Evolutionary conservation across 2,113 vertebrate species (phyloP), one percentile per base, ranked within the genome.

Genomic region (Porphyrio hochstetteri): DNA sequence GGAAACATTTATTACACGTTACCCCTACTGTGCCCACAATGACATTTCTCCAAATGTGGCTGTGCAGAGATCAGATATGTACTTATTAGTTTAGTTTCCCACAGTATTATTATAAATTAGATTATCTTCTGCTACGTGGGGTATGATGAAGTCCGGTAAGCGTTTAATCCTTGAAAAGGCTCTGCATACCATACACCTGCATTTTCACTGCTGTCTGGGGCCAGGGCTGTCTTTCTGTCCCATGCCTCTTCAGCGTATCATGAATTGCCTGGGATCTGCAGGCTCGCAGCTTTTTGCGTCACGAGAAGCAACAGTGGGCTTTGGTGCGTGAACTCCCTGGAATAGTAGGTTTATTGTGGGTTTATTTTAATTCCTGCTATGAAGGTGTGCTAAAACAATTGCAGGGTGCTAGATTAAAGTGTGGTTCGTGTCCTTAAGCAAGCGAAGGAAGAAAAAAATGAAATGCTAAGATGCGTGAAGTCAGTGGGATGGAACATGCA

Each of bases 1-100:
- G 87, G 85, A 83, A 97, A 92, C 88, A 78, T 96, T 92, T 95
- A 94, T 93, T 95, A 88, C 63, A 92, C 3, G 7, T 93, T 91
- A 61, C 87, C 97, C 78, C 77, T 95, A 46, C 92, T 93, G 97
- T 97, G 93, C 68, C 78, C 57, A 86, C 86, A 85, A 65, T 75
- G 95, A 96, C 93, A 88, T 83, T 93, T 93, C 86, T 94, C 72
- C 64, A 92, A 95, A 86, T 46, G 69, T 60, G 69, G 36, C 75
- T 94, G 75, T 82, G 84, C 69, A 93, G 88, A 89, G 74, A 88
- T 91, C 95, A 86, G 90, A 95, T 50, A 91, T 91, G 67, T 17
- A 79, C 61, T 86, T 92, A 86, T 44, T 92, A 56, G 88, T 86
- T 96, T 79, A 70, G 38, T 84, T 93, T 86, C 81, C 29, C 46